These are phyloP conservation scores for Chironomus striatipennis DNA, from an alignment of 1,140 invertebrate genomes.

Conservation along the genomic window DNA sequence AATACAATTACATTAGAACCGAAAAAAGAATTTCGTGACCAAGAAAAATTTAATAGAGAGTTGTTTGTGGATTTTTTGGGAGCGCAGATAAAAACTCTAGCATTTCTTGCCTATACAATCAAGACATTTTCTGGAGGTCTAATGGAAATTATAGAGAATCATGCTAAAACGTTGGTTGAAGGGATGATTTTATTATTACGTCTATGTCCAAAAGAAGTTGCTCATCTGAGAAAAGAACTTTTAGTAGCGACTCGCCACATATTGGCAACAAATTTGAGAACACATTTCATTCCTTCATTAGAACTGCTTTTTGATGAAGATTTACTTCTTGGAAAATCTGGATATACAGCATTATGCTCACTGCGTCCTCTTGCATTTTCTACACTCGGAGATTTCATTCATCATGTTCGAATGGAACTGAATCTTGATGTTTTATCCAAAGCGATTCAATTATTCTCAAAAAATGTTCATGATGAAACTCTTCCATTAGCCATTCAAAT, in stretches of 20 bases:
- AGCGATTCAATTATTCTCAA: constrained; percentile 83
- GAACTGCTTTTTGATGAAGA: constrained; percentile 86
- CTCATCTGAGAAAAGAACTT: constrained; percentile 79
- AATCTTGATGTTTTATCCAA: constrained; percentile 69
- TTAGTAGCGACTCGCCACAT: constrained; percentile 88
- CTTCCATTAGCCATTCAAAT: constrained; percentile 59
- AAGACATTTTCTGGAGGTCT: constrained; percentile 55
- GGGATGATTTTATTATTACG: constrained; percentile 78
- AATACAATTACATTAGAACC: constrained; percentile 81
- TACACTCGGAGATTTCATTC: constrained; percentile 85
- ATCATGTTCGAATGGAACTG: constrained; percentile 79
- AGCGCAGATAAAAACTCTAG: constrained; percentile 88
- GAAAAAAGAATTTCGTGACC: constrained; percentile 60
- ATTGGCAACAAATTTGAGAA: constrained; percentile 77
- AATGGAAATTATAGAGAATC: constrained; percentile 63
- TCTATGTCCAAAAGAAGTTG: constrained; percentile 84
- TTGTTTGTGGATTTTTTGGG: constrained; percentile 94
- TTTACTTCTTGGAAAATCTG: constrained; percentile 66
- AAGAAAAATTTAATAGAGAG: constrained; percentile 70
- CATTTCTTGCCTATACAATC: constrained; percentile 88
- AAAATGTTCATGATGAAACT: constrained; percentile 89
- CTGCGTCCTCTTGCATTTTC: constrained; percentile 83
- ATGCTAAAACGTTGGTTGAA: constrained; percentile 73
- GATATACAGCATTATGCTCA: constrained; percentile 88
- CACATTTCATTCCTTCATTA: constrained; percentile 82